Evolutionary conservation across 2,113 vertebrate species (phyloP).

Genomic region (Bettongia penicillata): DNA sequence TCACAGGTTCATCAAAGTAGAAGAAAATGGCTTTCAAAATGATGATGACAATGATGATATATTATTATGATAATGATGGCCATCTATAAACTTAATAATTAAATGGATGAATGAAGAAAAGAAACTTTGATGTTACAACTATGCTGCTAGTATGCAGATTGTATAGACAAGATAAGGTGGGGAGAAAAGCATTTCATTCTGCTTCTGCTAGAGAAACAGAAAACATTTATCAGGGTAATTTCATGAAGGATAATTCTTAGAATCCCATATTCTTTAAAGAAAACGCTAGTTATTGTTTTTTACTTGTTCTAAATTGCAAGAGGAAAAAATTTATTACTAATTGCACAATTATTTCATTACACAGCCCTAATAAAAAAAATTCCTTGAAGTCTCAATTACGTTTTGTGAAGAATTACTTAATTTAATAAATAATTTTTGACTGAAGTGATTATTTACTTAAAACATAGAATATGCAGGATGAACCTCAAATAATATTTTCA

Average conservation of each 20-base stretch:
- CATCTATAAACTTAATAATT: neutral
- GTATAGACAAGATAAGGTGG: constrained; percentile 20
- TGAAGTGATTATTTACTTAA: constrained; percentile 77
- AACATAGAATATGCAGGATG: constrained; percentile 70
- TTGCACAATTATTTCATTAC: constrained; percentile 75
- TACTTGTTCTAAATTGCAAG: constrained; percentile 72
- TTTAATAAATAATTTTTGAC: constrained; percentile 77
- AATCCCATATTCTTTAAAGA: constrained; percentile 62
- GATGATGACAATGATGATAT: neutral
- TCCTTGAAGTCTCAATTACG: constrained; percentile 65
- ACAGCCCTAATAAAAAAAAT: constrained; percentile 69
- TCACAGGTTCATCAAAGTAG: neutral
- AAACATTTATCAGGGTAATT: constrained; percentile 65
- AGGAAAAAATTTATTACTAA: constrained; percentile 71
- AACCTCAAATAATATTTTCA: constrained; percentile 67
- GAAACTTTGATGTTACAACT: neutral
- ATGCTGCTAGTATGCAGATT: neutral
- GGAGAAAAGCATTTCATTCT: constrained; percentile 46
- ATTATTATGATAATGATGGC: neutral
- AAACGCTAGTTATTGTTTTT: constrained; percentile 64
- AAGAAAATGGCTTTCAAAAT: neutral
- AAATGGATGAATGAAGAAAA: constrained; percentile 8
- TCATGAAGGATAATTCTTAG: constrained; percentile 64
- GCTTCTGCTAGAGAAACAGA: constrained; percentile 51
- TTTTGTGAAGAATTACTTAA: constrained; percentile 63